Conservation (phyloP, 2,113 vertebrate genomes). For the Microcebus tavaratra region DNA sequence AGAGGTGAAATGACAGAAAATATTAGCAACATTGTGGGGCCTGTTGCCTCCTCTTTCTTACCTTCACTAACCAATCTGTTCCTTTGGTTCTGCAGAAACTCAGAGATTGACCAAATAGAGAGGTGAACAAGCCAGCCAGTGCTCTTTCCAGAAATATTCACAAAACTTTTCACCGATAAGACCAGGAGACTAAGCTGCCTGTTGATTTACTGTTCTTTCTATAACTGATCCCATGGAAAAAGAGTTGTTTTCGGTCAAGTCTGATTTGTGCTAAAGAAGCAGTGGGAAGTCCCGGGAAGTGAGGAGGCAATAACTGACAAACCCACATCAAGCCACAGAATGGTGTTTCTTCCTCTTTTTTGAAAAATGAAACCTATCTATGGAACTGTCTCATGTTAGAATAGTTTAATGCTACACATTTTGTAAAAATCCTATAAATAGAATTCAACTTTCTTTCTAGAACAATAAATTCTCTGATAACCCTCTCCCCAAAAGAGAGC, state of each 20-base stretch:
- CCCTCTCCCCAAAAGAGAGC: not conserved
- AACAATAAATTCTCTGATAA: not conserved
- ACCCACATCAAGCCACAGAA: constrained; percentile 68
- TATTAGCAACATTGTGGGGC: not conserved
- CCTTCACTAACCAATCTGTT: constrained; percentile 74
- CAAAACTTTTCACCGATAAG: constrained; percentile 38
- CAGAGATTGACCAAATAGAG: constrained; percentile 33
- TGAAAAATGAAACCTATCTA: constrained; percentile 82
- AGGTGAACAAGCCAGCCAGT: constrained; percentile 45
- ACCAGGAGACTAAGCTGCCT: constrained; percentile 3
- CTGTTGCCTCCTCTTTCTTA: constrained; percentile 73
- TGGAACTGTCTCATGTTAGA: constrained; percentile 81
- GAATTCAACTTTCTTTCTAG: not conserved
- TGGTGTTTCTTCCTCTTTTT: constrained; percentile 85
- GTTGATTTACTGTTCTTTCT: constrained; percentile 68
- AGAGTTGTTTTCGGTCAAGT: constrained; percentile 67
- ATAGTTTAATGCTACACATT: constrained; percentile 68
- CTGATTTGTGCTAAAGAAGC: constrained; percentile 65
- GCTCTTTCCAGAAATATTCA: constrained; percentile 50
- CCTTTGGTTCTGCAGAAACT: not conserved
- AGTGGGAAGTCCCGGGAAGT: constrained; percentile 83
- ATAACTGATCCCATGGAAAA: constrained; percentile 69
- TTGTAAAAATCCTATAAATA: not conserved
- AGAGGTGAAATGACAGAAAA: constrained; percentile 17
- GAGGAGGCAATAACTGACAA: constrained; percentile 78